Base-by-base conservation (phyloP, 2,888 invertebrate genomes). In the Caenorhabditis afra region DNA sequence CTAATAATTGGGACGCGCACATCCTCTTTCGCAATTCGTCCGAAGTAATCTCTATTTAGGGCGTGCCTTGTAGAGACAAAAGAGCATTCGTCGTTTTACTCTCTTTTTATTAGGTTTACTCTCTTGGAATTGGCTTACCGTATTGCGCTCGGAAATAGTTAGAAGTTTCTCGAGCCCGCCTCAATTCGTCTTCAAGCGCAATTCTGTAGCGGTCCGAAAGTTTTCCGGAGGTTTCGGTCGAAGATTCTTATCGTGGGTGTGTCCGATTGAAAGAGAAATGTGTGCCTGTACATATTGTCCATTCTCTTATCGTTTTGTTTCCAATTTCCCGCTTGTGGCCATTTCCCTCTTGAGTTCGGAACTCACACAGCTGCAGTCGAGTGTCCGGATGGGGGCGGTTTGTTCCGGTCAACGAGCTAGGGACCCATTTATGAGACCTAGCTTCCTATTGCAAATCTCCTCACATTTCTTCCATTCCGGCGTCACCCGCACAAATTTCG, bases 11-110 rank as follows among this genome's bases (percentile, higher is more conserved):
- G 18, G 45, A 8, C 41, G 22, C 11, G 18, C 45, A 22, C 49
- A 57, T 57, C 49, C 37, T 12, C 18, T 67, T 67, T 67, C 67
- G 67, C 22, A 67, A 67, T 55, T 3, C 12, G 12, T 18, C 37
- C 10, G 14, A 29, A 47, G 35, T 44, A 20, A 41, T 35, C 39
- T 12, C 29, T 18, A 45, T 37, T 23, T 12, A 23, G 52, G 52
- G 52, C 23, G 52, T 52, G 52, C 23, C 52, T n/a, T 10, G 3
- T 23, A 10, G n/a, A n/a, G 52, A 29, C 23, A 52, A 22, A 47
- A 47, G 16, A 49, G 29, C 29, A 29, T 29, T 7, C 29, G 4
- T 29, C 29, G 29, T 29, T 29, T 29, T 7, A 29, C 29, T 3
- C 29, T 7, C 4, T 29, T 29, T 29, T 29, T 7, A 29, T 29